Conservation (phyloP, 2,113 vertebrate genomes). For the Mus spicilegus region DNA sequence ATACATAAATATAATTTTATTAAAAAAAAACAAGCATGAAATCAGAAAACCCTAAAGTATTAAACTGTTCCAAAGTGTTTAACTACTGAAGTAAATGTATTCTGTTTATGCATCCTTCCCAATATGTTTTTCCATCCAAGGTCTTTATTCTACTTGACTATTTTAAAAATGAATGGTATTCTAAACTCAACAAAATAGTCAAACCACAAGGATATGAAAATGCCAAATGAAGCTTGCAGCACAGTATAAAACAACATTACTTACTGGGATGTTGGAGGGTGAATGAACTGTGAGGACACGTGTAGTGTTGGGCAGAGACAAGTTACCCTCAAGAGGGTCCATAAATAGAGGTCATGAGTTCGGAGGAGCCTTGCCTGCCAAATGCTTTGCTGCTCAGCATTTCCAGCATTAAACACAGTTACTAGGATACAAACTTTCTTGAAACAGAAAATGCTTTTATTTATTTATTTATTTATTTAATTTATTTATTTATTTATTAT, state of each 20-base stretch:
- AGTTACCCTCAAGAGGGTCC: not conserved
- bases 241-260: not conserved
- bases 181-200: not conserved
- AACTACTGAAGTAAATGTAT: not conserved
- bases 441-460: not conserved
- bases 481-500: too few species aligned
- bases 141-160: not conserved
- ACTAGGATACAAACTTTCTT: not conserved
- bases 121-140: accelerated
- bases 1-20: not conserved
- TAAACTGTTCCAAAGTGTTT: not conserved
- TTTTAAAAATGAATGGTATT: not conserved
- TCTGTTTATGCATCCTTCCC: not conserved
- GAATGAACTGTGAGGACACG: not conserved
- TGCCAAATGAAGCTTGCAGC: not conserved
- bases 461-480: not conserved
- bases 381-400: not conserved
- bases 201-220: not conserved
- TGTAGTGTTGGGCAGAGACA: too few species aligned
- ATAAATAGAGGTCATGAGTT: not conserved
- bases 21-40: not conserved
- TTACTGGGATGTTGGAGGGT: not conserved
- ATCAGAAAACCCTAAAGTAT: not conserved
- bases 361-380: not conserved
- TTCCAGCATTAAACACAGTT: not conserved